phyloP scores from a whole-genome alignment of 2,888 invertebrate species.

The Eupithecia centaureata region DNA sequence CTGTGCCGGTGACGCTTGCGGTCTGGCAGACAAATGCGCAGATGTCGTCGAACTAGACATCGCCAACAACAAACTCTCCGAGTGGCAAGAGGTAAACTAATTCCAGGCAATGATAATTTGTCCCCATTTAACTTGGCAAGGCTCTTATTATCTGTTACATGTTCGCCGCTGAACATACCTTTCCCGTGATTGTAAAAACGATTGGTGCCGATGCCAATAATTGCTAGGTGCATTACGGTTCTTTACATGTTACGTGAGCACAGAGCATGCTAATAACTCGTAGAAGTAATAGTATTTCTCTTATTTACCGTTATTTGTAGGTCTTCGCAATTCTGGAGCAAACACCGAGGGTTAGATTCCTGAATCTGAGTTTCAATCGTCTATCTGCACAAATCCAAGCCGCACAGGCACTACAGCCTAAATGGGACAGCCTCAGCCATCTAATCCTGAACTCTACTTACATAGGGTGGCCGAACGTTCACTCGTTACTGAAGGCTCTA shows the following conservation, averaged over 20 bases:
- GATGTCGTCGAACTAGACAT: conserved; percentile 97
- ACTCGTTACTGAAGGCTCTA: conserved; percentile 88
- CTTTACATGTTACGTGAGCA: conserved; percentile 48
- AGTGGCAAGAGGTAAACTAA: conserved; percentile 91
- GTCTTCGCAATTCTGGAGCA: conserved; percentile 93
- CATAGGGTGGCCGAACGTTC: conserved; percentile 93
- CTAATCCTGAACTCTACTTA: conserved; percentile 95
- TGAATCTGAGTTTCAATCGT: conserved; percentile 96
- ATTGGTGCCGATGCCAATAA: conserved; percentile 47
- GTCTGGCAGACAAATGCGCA: conserved; percentile 91
- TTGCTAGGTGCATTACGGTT: conserved; percentile 43
- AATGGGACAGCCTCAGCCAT: conserved; percentile 87
- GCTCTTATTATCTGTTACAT: conserved; percentile 25
- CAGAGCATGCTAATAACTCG: conserved; percentile 42
- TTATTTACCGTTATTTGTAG: conserved; percentile 66
- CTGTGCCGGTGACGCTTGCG: conserved; percentile 92
- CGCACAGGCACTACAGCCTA: conserved; percentile 75
- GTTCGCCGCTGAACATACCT: conserved; percentile 34
- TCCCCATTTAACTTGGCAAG: conserved; percentile 19
- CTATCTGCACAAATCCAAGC: conserved; percentile 88
- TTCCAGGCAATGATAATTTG: conserved; percentile 10
- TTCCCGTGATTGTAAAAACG: conserved; percentile 51
- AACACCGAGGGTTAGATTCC: conserved; percentile 94
- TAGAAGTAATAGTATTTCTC: neutral
- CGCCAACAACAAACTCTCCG: conserved; percentile 94